Evolutionary conservation across 2,797 vertebrate genomes (phyloP), one percentile per base, ranked within the genome.

Genomic region (Rhabdophis nuchalis): DNA sequence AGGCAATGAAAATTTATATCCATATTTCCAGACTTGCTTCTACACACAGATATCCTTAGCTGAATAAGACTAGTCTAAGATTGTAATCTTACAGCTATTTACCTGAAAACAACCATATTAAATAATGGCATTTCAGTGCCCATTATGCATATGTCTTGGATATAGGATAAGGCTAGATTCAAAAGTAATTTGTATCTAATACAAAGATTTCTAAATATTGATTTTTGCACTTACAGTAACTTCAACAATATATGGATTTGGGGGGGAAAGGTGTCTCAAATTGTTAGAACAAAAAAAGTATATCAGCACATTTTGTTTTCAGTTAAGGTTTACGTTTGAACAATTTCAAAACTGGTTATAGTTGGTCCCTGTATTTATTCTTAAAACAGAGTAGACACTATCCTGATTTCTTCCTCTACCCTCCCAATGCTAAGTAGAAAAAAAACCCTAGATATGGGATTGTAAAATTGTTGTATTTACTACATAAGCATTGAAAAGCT

Each of bases 231-330:
- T n/a, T 95, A 50, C 46, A 50, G 46, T 50, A 95, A 60, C 58
- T 93, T 95, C 90, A 29, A 92, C 93, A 90, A 93, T 95, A 94
- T 95, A 96, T 96, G 1, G n/a, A 89, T 94, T 14, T 96, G 90
- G 95, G 93, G 25, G 18, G 1, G 3, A 57, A 64, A 95, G 46
- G 92, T 86, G 92, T 92, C 94, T 23, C 50, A 60, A 61, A 61
- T 32, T 32, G 23, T 92, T 89, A 41, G 92, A 89, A 90, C 64
- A 93, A 13, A 85, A 87, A 93, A 68, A 93, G 58, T 94, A 58
- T 85, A 93, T 27, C 85, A 29, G 8, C 29, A 27, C 90, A 32
- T 27, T 92, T 29, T 85, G 41, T 0, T 52, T 56, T 92, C 58
- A 91, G 4, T 60, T 86, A 53, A 72, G 52, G 77, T 60, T 0